phyloP scores from a whole-genome alignment of 2,797 vertebrate species.

The Scyliorhinus canicula region DNA sequence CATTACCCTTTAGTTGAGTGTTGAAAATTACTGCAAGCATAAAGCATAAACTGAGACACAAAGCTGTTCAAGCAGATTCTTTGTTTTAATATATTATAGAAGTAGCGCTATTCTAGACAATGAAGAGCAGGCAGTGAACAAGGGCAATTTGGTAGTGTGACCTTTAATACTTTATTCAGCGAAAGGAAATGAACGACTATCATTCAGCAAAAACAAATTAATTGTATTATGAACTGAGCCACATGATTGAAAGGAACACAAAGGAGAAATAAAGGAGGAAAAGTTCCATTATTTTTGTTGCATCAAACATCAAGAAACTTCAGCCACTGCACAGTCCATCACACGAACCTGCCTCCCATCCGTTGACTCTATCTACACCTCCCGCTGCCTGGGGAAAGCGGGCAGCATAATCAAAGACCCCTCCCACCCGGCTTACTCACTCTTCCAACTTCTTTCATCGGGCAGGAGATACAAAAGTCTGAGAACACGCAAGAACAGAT shows the following conservation, averaged over 20 bases:
- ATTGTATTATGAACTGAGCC: background rate
- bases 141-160: background rate
- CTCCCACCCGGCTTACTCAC: no score
- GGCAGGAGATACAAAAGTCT: no score
- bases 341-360: no score
- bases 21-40: background rate
- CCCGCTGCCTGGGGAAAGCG: no score
- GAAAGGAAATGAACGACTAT: background rate
- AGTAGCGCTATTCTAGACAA: background rate
- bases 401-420: no score
- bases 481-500: no score
- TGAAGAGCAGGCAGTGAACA: background rate
- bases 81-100: background rate
- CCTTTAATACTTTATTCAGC: background rate
- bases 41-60: background rate
- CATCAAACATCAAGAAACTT: background rate
- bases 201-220: background rate
- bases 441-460: no score
- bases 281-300: background rate
- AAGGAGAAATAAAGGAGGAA: background rate
- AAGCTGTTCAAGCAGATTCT: background rate
- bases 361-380: no score
- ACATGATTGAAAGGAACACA: background rate
- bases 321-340: no score
- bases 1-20: background rate